A percentile compares a stretch with the other conserved stretches of the same genome.
Evolutionary conservation across 2,113 vertebrate species (phyloP).

Genomic region (Peromyscus polionotus): DNA sequence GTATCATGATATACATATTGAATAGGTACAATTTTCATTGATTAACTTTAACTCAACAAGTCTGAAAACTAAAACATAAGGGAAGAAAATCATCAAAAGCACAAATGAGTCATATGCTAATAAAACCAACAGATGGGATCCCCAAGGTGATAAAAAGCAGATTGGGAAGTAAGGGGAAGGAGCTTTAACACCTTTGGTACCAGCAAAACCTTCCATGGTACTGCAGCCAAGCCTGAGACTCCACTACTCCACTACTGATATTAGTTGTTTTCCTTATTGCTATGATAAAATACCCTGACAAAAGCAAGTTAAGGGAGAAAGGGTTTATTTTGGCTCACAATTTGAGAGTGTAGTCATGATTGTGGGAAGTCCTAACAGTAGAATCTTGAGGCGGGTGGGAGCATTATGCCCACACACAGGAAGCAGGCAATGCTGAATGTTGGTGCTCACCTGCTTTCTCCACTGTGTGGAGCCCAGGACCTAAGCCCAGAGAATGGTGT

Average conservation of each 20-base stretch:
- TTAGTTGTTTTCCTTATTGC: too few species aligned
- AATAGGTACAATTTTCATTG: neutral
- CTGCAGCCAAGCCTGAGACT: neutral
- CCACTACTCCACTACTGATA: neutral
- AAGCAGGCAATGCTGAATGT: neutral
- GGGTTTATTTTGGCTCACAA: neutral
- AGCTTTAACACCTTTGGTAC: neutral
- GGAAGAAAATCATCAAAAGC: neutral
- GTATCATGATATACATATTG: neutral
- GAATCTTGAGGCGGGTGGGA: neutral
- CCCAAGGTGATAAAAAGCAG: neutral
- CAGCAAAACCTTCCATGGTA: accelerated
- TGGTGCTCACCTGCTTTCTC: neutral
- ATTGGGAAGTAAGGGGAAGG: neutral
- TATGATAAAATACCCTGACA: neutral
- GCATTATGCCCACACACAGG: neutral
- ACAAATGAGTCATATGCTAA: neutral
- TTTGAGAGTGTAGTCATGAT: neutral
- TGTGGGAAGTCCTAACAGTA: neutral
- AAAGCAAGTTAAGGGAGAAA: neutral
- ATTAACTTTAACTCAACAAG: neutral
- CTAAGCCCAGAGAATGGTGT: too few species aligned
- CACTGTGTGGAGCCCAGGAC: neutral
- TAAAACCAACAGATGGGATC: neutral
- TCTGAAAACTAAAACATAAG: neutral